A percentile compares a stretch with the other conserved stretches of the same genome.
phyloP scores from a whole-genome alignment of 2,113 vertebrate genomes.

The Porphyrio hochstetteri region DNA sequence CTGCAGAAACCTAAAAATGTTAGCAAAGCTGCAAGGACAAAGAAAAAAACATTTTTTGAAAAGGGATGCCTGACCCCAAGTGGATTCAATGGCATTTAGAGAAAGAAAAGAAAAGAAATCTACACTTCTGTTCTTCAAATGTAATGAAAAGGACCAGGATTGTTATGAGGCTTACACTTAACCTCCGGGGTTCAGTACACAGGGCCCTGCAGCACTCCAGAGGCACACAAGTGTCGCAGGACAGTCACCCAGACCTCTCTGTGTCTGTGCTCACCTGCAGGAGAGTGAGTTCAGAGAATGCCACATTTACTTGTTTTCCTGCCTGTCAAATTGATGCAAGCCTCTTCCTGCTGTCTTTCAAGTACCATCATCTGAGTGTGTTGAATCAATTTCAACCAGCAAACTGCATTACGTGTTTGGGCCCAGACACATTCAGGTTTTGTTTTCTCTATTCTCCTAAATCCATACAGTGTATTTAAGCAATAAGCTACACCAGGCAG shows the following conservation, averaged over 20 bases:
- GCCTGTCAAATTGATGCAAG: neutral
- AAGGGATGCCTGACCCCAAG: neutral
- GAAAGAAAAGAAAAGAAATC: neutral
- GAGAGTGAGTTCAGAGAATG: neutral
- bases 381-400: neutral
- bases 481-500: neutral
- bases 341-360: neutral
- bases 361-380: neutral
- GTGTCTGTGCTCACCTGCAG: neutral
- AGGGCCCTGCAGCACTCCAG: neutral
- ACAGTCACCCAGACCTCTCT: neutral
- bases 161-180: neutral
- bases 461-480: neutral
- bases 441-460: slow-evolving; percentile 32
- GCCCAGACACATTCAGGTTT: neutral
- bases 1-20: neutral
- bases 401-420: neutral
- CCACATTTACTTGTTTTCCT: neutral
- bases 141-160: neutral
- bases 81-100: neutral
- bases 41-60: slow-evolving; percentile 14
- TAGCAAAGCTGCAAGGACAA: neutral
- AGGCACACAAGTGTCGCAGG: neutral
- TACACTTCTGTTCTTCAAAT: neutral
- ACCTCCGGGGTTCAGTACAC: neutral